Evolutionary conservation across 2,888 invertebrate species (phyloP).

Genomic region (Xanthorhoe spadicearia): DNA sequence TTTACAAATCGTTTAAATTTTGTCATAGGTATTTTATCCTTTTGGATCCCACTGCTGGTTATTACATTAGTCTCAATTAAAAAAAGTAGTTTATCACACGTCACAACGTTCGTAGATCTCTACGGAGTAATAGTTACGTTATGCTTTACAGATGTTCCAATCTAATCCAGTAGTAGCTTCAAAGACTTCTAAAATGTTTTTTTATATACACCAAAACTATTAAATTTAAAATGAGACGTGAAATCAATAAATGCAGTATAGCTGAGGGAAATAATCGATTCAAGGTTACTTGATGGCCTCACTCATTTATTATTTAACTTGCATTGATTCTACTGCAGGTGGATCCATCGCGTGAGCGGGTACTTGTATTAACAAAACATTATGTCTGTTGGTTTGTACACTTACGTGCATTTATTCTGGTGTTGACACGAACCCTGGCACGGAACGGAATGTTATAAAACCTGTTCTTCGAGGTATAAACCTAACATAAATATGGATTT

Average conservation of each 20-base stretch:
- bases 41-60: too few species aligned
- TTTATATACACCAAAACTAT: not conserved
- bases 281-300: slow-evolving; percentile 46
- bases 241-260: not conserved
- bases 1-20: not conserved
- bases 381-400: slow-evolving; percentile 12
- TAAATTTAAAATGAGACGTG: not conserved
- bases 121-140: too few species aligned
- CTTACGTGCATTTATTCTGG: slow-evolving; percentile 25
- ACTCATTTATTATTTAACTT: slow-evolving; percentile 48
- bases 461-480: slow-evolving; percentile 25
- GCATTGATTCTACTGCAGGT: slow-evolving; percentile 47
- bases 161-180: too few species aligned
- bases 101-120: too few species aligned
- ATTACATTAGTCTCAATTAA: too few species aligned
- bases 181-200: not conserved
- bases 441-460: slow-evolving; percentile 31
- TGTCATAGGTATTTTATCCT: not conserved
- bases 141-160: too few species aligned
- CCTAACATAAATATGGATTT: slow-evolving; percentile 3
- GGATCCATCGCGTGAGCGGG: slow-evolving; percentile 42
- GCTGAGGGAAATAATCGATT: slow-evolving; percentile 32
- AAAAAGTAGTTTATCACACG: too few species aligned
- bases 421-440: slow-evolving; percentile 24
- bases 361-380: slow-evolving; percentile 5